Evolutionary conservation across 2,113 vertebrate genomes (phyloP).

Genomic region (Spea multiplicata): DNA sequence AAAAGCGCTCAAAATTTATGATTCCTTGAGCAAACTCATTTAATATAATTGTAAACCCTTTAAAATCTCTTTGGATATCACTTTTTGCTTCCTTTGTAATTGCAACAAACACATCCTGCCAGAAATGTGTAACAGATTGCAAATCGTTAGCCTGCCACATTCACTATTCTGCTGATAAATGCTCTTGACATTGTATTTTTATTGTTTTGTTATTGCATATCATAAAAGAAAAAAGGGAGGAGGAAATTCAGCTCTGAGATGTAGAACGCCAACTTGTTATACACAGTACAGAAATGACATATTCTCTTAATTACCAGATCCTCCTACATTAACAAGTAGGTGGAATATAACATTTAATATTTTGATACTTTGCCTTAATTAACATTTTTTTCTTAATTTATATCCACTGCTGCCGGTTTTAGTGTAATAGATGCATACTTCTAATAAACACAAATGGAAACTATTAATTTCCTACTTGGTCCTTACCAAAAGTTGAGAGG

Average conservation of each 20-base stretch:
- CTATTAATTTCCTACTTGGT: constrained; percentile 50
- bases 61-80: constrained; percentile 31
- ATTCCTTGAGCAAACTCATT: constrained; percentile 25
- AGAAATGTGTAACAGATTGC: constrained; percentile 41
- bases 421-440: constrained; percentile 51
- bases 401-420: constrained; percentile 36
- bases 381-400: constrained; percentile 26
- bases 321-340: constrained; percentile 20
- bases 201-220: constrained; percentile 27
- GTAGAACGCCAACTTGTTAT: not conserved
- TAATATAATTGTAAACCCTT: constrained; percentile 28
- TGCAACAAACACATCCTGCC: constrained; percentile 37
- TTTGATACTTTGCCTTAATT: constrained; percentile 24
- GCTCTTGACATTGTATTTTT: constrained; percentile 31
- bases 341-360: constrained; percentile 24
- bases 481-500: constrained; percentile 34
- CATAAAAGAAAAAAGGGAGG: constrained; percentile 4
- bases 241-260: not conserved
- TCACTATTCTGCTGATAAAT: constrained; percentile 37
- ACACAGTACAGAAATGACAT: not conserved
- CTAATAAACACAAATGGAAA: constrained; percentile 54
- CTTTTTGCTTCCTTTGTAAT: constrained; percentile 37
- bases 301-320: constrained; percentile 6
- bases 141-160: constrained; percentile 34
- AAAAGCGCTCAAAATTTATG: constrained; percentile 12